These are phyloP conservation scores for Mythimna albipuncta DNA, from an alignment of 2,888 invertebrate species.

Conservation along the genomic window DNA sequence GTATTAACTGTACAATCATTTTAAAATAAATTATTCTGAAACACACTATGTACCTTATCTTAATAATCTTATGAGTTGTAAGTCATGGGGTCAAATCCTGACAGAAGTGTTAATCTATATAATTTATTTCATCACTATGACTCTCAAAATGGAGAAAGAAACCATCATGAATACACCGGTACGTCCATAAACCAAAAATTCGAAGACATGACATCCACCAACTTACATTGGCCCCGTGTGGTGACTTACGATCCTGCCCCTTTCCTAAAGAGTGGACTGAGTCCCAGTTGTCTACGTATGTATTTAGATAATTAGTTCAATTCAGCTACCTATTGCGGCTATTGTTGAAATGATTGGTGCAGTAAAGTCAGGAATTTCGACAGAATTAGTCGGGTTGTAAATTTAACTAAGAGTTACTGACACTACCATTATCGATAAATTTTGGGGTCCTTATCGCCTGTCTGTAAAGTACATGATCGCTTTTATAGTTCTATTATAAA, in stretches of 20 bases:
- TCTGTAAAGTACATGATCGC: background rate
- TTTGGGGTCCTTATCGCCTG: background rate
- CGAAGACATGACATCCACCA: too few relatives aligned
- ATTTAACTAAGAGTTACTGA: background rate
- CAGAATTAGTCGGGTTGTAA: background rate
- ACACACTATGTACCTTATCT: constrained; percentile 54
- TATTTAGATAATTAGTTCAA: constrained; percentile 11
- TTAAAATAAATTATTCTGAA: constrained; percentile 75
- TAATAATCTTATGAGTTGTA: too few relatives aligned
- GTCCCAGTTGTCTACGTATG: too few relatives aligned
- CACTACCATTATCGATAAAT: constrained; percentile 4
- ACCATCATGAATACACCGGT: too few relatives aligned
- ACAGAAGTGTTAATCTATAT: too few relatives aligned
- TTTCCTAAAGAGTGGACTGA: too few relatives aligned
- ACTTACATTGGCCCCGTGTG: too few relatives aligned
- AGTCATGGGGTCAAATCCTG: too few relatives aligned
- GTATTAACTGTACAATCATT: constrained; percentile 51
- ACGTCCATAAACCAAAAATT: too few relatives aligned
- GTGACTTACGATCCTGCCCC: too few relatives aligned
- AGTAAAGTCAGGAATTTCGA: constrained; percentile 17
- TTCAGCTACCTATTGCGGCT: background rate
- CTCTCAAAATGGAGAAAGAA: too few relatives aligned
- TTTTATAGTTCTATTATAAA: background rate
- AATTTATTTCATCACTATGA: too few relatives aligned
- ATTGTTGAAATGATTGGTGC: constrained; percentile 35